Evolutionary conservation across 2,797 vertebrate species (phyloP).

Genomic region (Taenioides sp.): DNA sequence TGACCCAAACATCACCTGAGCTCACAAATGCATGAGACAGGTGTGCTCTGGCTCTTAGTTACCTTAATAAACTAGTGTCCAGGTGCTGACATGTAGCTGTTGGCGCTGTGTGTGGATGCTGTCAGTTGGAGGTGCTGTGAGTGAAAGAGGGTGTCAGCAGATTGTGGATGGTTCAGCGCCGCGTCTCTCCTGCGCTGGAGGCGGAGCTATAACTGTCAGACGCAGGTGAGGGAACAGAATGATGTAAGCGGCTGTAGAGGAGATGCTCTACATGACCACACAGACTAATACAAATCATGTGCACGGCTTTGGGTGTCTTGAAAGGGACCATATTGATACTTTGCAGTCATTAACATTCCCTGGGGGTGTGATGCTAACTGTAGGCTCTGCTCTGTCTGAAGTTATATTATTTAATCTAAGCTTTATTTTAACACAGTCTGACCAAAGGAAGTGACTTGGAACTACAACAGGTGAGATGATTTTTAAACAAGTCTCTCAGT

Average conservation of each 20-base stretch:
- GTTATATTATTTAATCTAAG: too few species aligned
- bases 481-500: too few species aligned
- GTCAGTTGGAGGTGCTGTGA: conserved; percentile 30
- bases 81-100: conserved; percentile 16
- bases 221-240: conserved; percentile 34
- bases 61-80: conserved; percentile 2
- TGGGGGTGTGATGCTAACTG: too few species aligned
- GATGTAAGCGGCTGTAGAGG: conserved; percentile 54
- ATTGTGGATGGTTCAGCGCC: conserved; percentile 41
- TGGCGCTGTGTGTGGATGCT: conserved; percentile 1
- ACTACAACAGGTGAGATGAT: too few species aligned
- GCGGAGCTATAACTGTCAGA: conserved; percentile 46
- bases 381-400: too few species aligned
- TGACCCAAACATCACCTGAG: background rate
- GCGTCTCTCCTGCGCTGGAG: conserved; percentile 34
- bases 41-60: background rate
- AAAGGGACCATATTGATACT: too few species aligned
- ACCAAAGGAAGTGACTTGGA: too few species aligned
- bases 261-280: conserved; percentile 19
- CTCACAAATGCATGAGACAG: conserved; percentile 7
- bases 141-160: conserved; percentile 39
- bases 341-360: too few species aligned
- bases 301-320: background rate
- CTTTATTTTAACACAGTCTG: too few species aligned
- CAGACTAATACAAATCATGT: conserved; percentile 20